Base-by-base conservation (phyloP, 2,113 vertebrate genomes). In the Garra rufa region DNA sequence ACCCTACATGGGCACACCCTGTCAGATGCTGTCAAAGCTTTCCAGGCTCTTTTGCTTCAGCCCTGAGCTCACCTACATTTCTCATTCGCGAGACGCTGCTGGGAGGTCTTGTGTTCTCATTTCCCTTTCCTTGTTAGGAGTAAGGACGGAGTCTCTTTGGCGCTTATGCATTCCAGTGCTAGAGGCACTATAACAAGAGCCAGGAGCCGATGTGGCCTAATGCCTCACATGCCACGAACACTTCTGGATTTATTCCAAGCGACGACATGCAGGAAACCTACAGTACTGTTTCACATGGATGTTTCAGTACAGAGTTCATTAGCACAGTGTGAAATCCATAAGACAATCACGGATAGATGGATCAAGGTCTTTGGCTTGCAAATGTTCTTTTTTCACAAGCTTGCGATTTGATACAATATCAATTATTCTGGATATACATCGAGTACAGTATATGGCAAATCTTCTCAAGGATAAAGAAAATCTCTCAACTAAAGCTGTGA, bases 81-180 rank as follows among this genome's bases (percentile, higher is more conserved):
- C 48, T 52, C 28, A 70, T 69, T 73, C 17, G 63, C 59, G 28
- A 65, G 34, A 69, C 4, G 44, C 61, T 59, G 73, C 34, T n/a
- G 34, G 28, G 21, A 70, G 50, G 24, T 24, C 65, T 55, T 26
- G 10, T 70, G 81, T 57, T 50, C 65, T 59, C 75, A 24, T 83
- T 83, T 86, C 50, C 73, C 70, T 83, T 83, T 59, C 75, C 81
- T 86, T 83, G 81, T 86, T 86, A 83, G 85, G 85, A 81, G 69
- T 63, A 48, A 55, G 46, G 41, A 69, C 10, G 48, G 38, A 81
- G 63, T 75, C 74, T 65, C 48, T 76, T 76, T 74, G 63, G 43
- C 14, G 43, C 55, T 67, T 41, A 67, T 30, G 59, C 80, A 82
- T 82, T 86, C 80, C 79, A 77, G n/a, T 15, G 44, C 61, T 55